Evolutionary conservation across 2,888 invertebrate genomes (phyloP), one percentile per base, ranked within the genome.

Genomic region (Hydroisotoma schaefferi): DNA sequence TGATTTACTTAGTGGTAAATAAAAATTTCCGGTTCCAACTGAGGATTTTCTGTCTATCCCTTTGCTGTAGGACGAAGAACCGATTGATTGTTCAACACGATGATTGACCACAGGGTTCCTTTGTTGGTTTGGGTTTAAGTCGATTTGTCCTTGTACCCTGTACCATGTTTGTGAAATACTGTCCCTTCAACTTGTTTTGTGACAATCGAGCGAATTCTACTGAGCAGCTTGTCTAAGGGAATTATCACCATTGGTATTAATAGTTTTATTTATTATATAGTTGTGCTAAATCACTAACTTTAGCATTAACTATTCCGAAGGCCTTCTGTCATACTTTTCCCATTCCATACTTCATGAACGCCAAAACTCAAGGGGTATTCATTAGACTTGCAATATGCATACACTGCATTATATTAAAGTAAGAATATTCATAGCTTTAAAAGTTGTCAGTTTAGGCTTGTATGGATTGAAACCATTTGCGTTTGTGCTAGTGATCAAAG

Each of bases 1-100:
- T 97, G 67, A 88, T 97, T 73, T 85, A 95, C 76, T 82, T 91
- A 71, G 84, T 88, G 63, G 82, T 95, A 79, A 94, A 93, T 77
- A 91, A 92, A 46, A 92, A 94, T 78, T 97, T 97, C 79, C 84
- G 95, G 68, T 82, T 91, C 65, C 93, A 94, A 47, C 82, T 94
- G 73, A 83, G 90, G 74, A 87, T 91, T 74, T 84, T 93, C 75
- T 93, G 92, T 79, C 81, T 91, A 80, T 90, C 90, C 46, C 84
- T 90, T 69, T 93, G 91, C 79, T 93, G 93, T 79, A 86, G 90
- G 73, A 86, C 87, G 75, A 88, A 89, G 77, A 86, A 87, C 63
- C 84, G 90, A 74, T 89, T 68, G 8, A 59, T 67, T 47, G 55
- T 61, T 52, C 69, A 69, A 52, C 65, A 65, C 44, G 59, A 63